phyloP scores from a whole-genome alignment of 2,888 invertebrate species.

The Spodoptera exigua region DNA sequence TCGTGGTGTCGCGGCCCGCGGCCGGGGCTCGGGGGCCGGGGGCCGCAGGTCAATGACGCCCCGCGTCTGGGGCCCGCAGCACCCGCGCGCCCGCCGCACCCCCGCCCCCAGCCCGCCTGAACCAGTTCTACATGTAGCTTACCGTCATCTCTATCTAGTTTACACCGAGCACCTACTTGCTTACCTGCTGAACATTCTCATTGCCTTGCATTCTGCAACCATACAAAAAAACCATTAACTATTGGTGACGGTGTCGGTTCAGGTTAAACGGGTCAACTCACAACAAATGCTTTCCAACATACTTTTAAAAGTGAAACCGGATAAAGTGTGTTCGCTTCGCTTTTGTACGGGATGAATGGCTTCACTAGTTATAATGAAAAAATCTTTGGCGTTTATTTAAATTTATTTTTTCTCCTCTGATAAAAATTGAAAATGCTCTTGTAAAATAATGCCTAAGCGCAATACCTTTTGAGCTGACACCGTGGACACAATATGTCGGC shows the following conservation, averaged over 20 bases:
- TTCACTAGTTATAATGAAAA: constrained; percentile 12
- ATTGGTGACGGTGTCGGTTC: constrained; percentile 2
- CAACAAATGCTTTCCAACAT: constrained; percentile 13
- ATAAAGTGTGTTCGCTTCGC: constrained; percentile 6
- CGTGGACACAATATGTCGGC: too few species aligned
- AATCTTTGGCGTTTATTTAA: too few species aligned
- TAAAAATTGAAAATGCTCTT: too few species aligned
- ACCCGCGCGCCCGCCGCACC: constrained; percentile 64
- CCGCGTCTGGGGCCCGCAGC: constrained; percentile 80
- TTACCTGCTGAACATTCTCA: constrained; percentile 79
- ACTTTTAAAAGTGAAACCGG: constrained; percentile 31
- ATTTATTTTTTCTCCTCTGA: too few species aligned
- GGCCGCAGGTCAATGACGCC: constrained; percentile 86
- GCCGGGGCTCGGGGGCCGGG: constrained; percentile 65
- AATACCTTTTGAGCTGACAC: too few species aligned
- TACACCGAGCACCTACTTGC: constrained; percentile 70
- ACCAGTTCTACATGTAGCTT: constrained; percentile 73
- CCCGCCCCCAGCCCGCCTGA: constrained; percentile 60
- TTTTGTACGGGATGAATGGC: constrained; percentile 4
- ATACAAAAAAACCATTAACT: constrained; percentile 32
- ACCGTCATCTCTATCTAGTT: constrained; percentile 84
- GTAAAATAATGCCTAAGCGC: too few species aligned
- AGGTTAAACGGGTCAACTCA: constrained; percentile 14
- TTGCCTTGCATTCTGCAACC: constrained; percentile 68
- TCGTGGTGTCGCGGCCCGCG: constrained; percentile 75